Base-by-base conservation (phyloP, 1,140 invertebrate species). In the Halictus rubicundus region DNA sequence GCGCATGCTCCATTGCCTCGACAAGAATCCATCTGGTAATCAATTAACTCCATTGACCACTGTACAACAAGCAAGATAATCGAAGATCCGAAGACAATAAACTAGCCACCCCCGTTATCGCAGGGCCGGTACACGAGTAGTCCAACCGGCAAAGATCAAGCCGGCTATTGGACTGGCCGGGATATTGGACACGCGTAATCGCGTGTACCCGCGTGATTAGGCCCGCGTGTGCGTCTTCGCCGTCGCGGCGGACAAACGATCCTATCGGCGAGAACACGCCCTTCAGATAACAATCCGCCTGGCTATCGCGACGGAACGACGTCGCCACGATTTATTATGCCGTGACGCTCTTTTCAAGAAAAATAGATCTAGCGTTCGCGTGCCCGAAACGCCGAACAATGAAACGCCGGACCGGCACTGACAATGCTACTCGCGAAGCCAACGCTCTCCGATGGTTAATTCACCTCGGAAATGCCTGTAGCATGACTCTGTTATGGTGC, bases 171-270 rank as follows among this genome's bases (percentile, higher is more conserved):
- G 60, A 74, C 46, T 2, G 21, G n/a, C 37, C 23, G 60, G 61
- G 60, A 57, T 68, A 65, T 74, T 61, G 52, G 57, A 82, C 74
- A 85, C 79, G 83, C 83, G 66, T 85, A 84, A 64, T 78, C 61
- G 74, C 79, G 74, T 85, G 83, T 74, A 68, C 49, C 25, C 54
- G 46, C 68, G 57, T 61, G 83, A 84, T 85, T 85, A 85, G 37
- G 21, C 3, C 25, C 46, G 52, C 57, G 73, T 78, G 83, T 71
- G 76, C 83, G 60, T 82, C 60, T 85, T 60, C 68, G 57, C 21
- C 21, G 59, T 46, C 27, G 46, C 12, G 42, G 25, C 52, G 57
- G 68, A 78, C 69, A 78, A 78, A 78, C 78, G 61, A 79, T 72
- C 63, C 68, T 73, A 84, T 84, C 63, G 82, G 46, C 42, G 59